Conservation (phyloP, 1,140 invertebrate genomes). For the Drosophila nikananu region DNA sequence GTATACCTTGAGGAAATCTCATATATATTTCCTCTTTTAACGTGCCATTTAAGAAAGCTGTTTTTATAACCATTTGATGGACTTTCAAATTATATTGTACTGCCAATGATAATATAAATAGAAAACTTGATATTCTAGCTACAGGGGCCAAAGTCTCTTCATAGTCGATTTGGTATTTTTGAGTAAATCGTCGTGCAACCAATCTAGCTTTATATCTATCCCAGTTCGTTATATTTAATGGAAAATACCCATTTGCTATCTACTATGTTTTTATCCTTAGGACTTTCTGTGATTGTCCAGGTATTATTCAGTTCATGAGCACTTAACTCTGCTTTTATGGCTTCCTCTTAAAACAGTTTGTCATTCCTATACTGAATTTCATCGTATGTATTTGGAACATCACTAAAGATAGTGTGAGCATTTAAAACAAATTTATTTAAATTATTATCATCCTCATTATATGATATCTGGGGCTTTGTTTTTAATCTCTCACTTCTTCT, state of each 20-base stretch:
- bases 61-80: slow-evolving; percentile 77
- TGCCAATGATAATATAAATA: background rate
- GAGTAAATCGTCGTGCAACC: slow-evolving; percentile 85
- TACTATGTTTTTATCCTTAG: slow-evolving; percentile 20
- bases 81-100: slow-evolving; percentile 32
- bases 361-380: slow-evolving; percentile 71
- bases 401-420: slow-evolving; percentile 17
- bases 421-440: too few relatives aligned
- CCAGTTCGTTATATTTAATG: slow-evolving; percentile 3
- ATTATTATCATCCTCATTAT: too few relatives aligned
- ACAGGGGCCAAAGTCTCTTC: slow-evolving; percentile 54
- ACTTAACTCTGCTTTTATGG: slow-evolving; percentile 51
- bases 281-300: background rate
- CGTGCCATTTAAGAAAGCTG: slow-evolving; percentile 84
- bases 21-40: slow-evolving; percentile 84
- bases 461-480: background rate
- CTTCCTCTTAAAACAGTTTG: slow-evolving; percentile 72
- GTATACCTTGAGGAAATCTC: slow-evolving; percentile 77
- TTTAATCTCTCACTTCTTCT: slow-evolving; percentile 15
- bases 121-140: slow-evolving; percentile 35
- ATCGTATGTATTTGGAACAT: slow-evolving; percentile 32
- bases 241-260: slow-evolving; percentile 26
- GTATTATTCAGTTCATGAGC: slow-evolving; percentile 23
- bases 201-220: slow-evolving; percentile 79
- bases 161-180: slow-evolving; percentile 82